Conservation (phyloP, 92 coral and sea anemone species). For the Virgularia gustaviana region DNA sequence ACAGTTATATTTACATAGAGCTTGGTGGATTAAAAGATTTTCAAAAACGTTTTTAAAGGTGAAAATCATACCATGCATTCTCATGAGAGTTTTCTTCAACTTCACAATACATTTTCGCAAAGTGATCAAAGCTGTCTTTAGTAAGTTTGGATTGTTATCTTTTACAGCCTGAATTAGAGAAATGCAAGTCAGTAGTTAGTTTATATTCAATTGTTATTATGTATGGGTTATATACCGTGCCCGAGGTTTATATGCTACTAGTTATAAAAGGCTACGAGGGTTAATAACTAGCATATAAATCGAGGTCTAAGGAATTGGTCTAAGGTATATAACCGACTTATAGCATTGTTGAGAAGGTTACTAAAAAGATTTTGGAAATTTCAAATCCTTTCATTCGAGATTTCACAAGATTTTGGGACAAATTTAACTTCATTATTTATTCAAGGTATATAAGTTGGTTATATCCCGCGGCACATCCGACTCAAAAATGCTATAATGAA, state of each 20-base stretch:
- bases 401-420: no score
- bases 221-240: not conserved
- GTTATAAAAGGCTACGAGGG: no score
- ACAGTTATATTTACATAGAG: conserved; percentile 1
- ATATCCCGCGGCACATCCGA: no score
- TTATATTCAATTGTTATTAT: not conserved
- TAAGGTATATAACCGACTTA: no score
- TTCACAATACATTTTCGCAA: conserved; percentile 30
- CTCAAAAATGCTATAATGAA: not conserved
- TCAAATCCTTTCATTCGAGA: no score
- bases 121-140: conserved; percentile 37
- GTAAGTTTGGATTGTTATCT: conserved; percentile 31
- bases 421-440: no score
- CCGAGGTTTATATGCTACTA: not conserved
- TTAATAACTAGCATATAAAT: no score
- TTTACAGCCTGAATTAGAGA: conserved; percentile 51
- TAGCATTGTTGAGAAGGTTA: no score
- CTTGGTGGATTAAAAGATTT: conserved; percentile 18
- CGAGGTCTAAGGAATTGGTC: no score
- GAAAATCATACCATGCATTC: conserved; percentile 52
- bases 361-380: no score
- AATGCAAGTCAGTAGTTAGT: not conserved
- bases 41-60: not conserved
- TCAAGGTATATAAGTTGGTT: no score
- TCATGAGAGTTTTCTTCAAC: conserved; percentile 47